Base-by-base conservation (phyloP, 2,113 vertebrate genomes). In the Tamias sibiricus region DNA sequence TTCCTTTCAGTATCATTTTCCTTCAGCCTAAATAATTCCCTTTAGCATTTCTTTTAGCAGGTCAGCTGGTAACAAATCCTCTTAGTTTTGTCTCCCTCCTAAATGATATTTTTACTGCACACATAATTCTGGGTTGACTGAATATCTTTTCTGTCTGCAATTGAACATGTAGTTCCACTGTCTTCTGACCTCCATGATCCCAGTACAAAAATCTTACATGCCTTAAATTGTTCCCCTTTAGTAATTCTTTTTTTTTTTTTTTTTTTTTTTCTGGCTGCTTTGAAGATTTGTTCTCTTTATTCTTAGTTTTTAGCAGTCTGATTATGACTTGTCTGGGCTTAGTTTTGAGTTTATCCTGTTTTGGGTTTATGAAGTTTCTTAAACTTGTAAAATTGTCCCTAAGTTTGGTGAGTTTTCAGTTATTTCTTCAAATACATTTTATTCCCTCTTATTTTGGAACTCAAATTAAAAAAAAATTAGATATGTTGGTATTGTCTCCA, bases 391-490 rank as follows among this genome's bases (percentile, higher is more conserved):
- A 37, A 54, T 69, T 85, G 14, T 57, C n/a, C 80, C 57, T 92
- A 93, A 66, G 47, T 87, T 80, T 66, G 16, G 22, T 28, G 26
- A 84, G 35, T 64, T 82, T 69, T 71, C 30, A 47, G 28, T 75
- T 75, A 85, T 47, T 62, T 87, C 32, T 14, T 77, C 44, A 52
- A 95, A 69, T 69, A 13, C 8, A 42, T 86, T 32, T 59, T 64
- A 42, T 76, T 66, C 4, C 19, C 76, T 91, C 19, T 93, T 64
- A 49, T 95, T 84, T 54, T 85, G 68, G 49, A 79, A 62, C 3
- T 71, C 32, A 93, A 95, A 85, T 47, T 47, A 26, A 83, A 40
- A 79, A 87, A 92, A 80, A 75, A 8, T 83, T 79, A 80, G 20
- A 44, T 3, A 68, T 47, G 11, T 59, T n/a, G 8, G 37, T 26